These are phyloP conservation scores for Brachyistius frenatus DNA, from an alignment of 2,113 vertebrate species.

Conservation along the genomic window DNA sequence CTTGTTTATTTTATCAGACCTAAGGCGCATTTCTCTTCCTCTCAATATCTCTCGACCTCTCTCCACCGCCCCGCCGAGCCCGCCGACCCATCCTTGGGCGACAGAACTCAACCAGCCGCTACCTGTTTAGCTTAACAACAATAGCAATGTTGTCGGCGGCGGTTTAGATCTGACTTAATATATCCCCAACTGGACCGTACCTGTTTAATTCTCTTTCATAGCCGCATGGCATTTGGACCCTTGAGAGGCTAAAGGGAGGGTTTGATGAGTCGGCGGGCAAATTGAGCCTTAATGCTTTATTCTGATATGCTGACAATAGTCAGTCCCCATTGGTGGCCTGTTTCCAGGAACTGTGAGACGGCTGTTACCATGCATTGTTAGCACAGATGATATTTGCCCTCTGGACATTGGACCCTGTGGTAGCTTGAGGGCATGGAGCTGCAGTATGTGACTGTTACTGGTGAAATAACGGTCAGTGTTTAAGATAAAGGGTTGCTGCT, in stretches of 20 bases:
- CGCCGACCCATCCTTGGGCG: conserved; percentile 90
- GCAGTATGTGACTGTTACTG: conserved; percentile 34
- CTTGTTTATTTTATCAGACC: conserved; percentile 83
- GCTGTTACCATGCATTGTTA: conserved; percentile 76
- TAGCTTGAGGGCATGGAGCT: conserved; percentile 72
- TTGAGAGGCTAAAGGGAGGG: conserved; percentile 57
- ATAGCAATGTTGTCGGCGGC: conserved; percentile 66
- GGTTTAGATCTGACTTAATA: conserved; percentile 94
- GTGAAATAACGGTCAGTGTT: conserved; percentile 48
- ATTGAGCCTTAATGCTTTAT: conserved; percentile 83
- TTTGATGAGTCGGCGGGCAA: conserved; percentile 66
- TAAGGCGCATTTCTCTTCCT: conserved; percentile 73
- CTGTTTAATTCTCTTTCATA: conserved; percentile 90
- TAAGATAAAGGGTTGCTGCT: conserved; percentile 44
- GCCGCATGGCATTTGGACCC: conserved; percentile 55
- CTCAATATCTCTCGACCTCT: conserved; percentile 62
- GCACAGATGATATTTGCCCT: conserved; percentile 62
- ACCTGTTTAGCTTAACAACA: conserved; percentile 91
- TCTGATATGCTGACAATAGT: conserved; percentile 72
- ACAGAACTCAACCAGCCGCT: conserved; percentile 87
- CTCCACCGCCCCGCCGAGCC: conserved; percentile 72
- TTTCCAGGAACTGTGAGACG: conserved; percentile 49
- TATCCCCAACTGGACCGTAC: conserved; percentile 91
- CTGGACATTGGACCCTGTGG: conserved; percentile 58
- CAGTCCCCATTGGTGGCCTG: conserved; percentile 61